These are phyloP conservation scores for Diaprepes abbreviatus DNA, from an alignment of 2,888 invertebrate genomes.

Conservation along the genomic window DNA sequence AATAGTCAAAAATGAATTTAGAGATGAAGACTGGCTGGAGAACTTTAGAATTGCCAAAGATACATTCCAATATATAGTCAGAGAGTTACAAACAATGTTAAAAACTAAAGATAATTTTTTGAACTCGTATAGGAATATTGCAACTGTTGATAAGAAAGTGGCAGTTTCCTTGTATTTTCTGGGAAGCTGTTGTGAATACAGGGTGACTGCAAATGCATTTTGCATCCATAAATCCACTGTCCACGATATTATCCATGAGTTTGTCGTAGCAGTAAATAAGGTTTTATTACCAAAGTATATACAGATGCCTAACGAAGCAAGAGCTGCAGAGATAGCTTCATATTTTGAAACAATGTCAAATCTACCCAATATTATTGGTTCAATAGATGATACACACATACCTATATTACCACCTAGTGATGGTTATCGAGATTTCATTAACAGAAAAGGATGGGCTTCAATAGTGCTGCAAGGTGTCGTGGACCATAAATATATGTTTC, in stretches of 20 bases:
- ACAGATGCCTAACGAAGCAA: neutral
- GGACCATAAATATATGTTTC: constrained; percentile 13
- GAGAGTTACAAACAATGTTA: neutral
- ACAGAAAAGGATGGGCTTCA: constrained; percentile 29
- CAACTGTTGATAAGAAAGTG: constrained; percentile 14
- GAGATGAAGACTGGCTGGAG: neutral
- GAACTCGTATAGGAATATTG: neutral
- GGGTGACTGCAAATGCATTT: constrained; percentile 27
- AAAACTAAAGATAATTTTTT: neutral
- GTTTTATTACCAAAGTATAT: constrained; percentile 5
- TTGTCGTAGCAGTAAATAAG: constrained; percentile 1
- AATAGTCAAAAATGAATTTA: too few relatives aligned
- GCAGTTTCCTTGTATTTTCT: constrained; percentile 16
- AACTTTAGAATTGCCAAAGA: neutral
- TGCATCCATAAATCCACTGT: constrained; percentile 25
- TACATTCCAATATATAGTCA: neutral
- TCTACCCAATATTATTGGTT: constrained; percentile 27
- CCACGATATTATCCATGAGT: constrained; percentile 7
- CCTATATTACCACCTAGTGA: constrained; percentile 28
- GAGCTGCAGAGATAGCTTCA: neutral
- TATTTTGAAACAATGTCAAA: neutral
- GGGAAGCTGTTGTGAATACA: constrained; percentile 10
- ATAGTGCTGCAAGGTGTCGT: constrained; percentile 15
- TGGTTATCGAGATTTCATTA: constrained; percentile 32
- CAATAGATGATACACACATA: constrained; percentile 33